Base-by-base conservation (phyloP, 30 jellyfish, hydroid and myxozoan species). In the Aurelia aurita complex sp. Pacific region DNA sequence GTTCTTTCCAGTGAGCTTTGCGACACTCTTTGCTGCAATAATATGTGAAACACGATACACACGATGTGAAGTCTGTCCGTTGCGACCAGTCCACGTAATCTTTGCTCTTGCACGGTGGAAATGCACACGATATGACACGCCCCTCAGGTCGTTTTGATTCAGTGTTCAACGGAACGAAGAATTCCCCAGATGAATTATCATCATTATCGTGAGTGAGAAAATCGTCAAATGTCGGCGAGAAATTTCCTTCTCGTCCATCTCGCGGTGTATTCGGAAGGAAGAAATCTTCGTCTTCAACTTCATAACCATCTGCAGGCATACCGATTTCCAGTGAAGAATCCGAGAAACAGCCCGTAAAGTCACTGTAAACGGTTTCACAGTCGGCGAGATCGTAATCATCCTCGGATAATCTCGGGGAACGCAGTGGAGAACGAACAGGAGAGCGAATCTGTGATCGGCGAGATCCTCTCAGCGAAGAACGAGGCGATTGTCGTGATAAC, bases 1-100 rank as follows among this genome's bases (percentile, higher is more conserved):
- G 99, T 52, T 75, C 97, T 55, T 77, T 85, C 99, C 99, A 95
- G 57, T 95, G 96, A 42, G 96, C 91, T 64, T 77, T 82, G 46
- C 96, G 89, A 87, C 99, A 95, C 50, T 79, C 91, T 29, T 80
- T 80, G 79, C 99, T 95, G 79, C 99, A 95, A 69, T 95, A 95
- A 67, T 90, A 90, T 67, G 99, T 95, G 74, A 95, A 95, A 78
- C 99, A 95, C n/a, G 99, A 79, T 19, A 69, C 92, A 74, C 99
- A 95, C 10, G 99, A 89, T 8, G 96, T 88, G 77, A 86, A 95
- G 54, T 77, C 73, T 18, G 98, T 67, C 29, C 85, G 52, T 50
- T 77, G 92, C 10, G 91, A 71, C 78, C 96, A 84, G 69, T 74
- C 96, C 64, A 87, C 88, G 66, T 53, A 71, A 50, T 86, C 96